These are phyloP conservation scores for Caloenas nicobarica DNA, from an alignment of 2,113 vertebrate species.

Conservation along the genomic window DNA sequence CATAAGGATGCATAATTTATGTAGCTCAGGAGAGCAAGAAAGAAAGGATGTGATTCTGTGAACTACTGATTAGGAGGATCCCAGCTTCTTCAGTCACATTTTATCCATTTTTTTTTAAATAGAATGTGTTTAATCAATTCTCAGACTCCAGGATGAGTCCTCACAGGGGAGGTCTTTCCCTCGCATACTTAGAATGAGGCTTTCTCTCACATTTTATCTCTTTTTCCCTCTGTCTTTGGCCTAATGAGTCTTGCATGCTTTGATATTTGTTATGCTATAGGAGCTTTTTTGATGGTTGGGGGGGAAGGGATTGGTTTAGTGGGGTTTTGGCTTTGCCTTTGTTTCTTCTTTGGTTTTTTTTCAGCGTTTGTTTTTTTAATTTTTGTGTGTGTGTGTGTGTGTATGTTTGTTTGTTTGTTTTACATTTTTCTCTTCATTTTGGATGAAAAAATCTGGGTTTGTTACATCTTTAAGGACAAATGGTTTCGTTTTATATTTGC, in stretches of 20 bases:
- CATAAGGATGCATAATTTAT: not conserved
- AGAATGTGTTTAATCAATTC: not conserved
- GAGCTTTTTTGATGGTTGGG: not conserved
- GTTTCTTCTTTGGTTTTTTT: not conserved
- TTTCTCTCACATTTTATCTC: not conserved
- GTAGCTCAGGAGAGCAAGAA: not conserved
- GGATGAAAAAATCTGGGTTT: accelerated
- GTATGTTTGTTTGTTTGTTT: no score
- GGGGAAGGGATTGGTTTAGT: not conserved
- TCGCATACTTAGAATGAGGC: not conserved
- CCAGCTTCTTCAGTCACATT: not conserved
- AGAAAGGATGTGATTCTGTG: not conserved
- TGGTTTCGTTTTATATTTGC: not conserved
- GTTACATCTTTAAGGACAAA: not conserved
- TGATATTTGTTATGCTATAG: not conserved
- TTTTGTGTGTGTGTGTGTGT: no score
- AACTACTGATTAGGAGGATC: not conserved
- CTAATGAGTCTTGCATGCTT: not conserved
- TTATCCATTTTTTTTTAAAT: not conserved
- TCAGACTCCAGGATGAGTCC: not conserved
- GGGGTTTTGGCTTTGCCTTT: no score
- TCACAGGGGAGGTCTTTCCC: not conserved
- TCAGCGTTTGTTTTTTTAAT: no score
- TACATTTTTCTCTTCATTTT: not conserved
- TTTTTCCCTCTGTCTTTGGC: not conserved